phyloP scores from a whole-genome alignment of 2,797 vertebrate species.

The Crocodylus rhombifer region DNA sequence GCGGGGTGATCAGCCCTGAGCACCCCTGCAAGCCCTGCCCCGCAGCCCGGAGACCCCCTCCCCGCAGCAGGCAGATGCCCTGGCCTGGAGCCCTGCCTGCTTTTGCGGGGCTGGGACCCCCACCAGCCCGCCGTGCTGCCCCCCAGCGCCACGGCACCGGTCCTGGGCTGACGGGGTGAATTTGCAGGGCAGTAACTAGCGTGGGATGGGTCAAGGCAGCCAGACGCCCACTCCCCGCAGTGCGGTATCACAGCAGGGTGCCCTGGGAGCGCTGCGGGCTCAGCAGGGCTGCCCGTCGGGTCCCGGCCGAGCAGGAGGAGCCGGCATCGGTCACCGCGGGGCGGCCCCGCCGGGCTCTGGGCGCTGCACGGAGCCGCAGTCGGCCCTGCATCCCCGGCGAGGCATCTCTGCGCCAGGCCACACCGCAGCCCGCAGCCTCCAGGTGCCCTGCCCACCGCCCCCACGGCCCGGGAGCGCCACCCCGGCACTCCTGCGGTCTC shows the following conservation, averaged over 20 bases:
- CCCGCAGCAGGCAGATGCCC: no score
- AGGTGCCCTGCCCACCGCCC: neutral
- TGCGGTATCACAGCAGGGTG: accelerated
- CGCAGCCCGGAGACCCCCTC: neutral
- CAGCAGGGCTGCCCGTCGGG: no score
- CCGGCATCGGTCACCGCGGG: no score
- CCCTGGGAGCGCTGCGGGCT: no score
- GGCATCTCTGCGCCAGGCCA: no score
- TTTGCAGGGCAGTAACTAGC: no score
- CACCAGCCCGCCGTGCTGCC: neutral
- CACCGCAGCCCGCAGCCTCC: neutral
- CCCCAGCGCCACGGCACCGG: accelerated
- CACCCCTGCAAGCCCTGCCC: neutral
- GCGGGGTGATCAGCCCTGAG: no score
- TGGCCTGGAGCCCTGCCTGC: neutral
- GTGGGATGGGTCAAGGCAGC: neutral
- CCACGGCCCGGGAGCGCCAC: no score
- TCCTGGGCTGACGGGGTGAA: neutral
- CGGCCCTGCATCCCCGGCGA: no score
- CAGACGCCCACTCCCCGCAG: neutral
- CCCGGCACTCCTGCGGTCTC: neutral
- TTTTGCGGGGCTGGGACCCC: neutral
- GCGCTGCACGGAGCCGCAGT: no score
- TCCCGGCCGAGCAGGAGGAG: no score
- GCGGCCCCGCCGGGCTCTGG: no score